These are phyloP conservation scores for Lepeophtheirus nordmannii DNA, from an alignment of 2,888 invertebrate species.

Conservation along the genomic window DNA sequence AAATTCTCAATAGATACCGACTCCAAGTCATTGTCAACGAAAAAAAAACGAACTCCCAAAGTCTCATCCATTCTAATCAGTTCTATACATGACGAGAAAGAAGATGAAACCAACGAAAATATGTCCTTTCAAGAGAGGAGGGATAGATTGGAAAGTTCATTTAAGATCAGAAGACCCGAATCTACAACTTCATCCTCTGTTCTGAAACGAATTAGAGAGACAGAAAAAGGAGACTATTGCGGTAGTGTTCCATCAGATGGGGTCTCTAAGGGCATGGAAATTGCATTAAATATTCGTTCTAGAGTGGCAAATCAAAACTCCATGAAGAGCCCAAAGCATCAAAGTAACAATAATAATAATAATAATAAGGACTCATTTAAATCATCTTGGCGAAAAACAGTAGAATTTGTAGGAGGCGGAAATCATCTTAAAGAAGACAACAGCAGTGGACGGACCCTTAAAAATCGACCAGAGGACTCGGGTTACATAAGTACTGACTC, in stretches of 20 bases:
- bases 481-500: neutral
- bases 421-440: neutral
- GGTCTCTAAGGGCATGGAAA: constrained; percentile 2
- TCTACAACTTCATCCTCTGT: neutral
- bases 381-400: neutral
- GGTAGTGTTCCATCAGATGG: neutral
- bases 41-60: neutral
- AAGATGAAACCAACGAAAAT: neutral
- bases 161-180: neutral
- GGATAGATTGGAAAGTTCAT: neutral
- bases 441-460: neutral
- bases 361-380: neutral
- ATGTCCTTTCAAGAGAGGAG: constrained; percentile 1
- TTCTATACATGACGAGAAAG: neutral
- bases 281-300: neutral
- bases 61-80: neutral
- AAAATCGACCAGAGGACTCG: neutral
- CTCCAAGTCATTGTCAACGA: neutral
- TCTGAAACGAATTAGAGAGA: neutral
- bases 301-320: constrained; percentile 1
- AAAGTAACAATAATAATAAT: neutral
- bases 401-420: neutral
- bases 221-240: neutral
- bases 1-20: neutral
- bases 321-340: neutral